Conservation (phyloP, 2,888 invertebrate species). For the Rhingia rostrata region DNA sequence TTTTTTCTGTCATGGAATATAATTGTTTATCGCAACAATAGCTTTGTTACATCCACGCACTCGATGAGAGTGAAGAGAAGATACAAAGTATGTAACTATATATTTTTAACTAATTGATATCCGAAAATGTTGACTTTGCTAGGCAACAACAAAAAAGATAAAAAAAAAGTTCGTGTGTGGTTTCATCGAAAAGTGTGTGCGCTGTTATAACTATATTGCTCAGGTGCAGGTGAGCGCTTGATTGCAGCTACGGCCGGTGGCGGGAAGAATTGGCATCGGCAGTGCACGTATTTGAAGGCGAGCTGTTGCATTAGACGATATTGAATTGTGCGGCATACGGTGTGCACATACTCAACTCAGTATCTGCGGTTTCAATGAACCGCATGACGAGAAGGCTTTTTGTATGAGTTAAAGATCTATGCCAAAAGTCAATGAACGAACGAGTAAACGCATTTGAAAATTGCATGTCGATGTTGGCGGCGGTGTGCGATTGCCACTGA, state of each 20-base stretch:
- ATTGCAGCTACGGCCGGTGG: neutral
- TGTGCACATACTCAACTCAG: conserved; percentile 33
- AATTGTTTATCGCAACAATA: conserved; percentile 64
- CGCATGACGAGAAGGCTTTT: conserved; percentile 53
- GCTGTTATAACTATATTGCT: neutral
- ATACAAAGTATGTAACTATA: conserved; percentile 12
- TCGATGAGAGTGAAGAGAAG: conserved; percentile 14
- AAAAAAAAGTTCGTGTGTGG: neutral
- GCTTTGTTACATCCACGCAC: conserved; percentile 57
- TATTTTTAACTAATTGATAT: conserved; percentile 53
- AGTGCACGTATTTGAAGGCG: conserved; percentile 49
- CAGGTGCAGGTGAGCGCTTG: conserved; percentile 14
- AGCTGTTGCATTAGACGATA: conserved; percentile 49
- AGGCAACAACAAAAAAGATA: neutral
- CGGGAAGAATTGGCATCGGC: neutral
- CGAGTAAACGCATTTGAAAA: conserved; percentile 56
- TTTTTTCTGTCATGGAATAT: conserved; percentile 40
- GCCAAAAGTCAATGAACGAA: conserved; percentile 73
- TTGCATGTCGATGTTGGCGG: conserved; percentile 42
- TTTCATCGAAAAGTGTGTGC: conserved; percentile 11
- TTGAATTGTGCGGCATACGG: conserved; percentile 40
- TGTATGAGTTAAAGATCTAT: conserved; percentile 68
- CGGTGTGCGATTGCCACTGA: neutral
- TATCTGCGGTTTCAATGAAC: conserved; percentile 63
- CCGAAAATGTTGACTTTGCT: conserved; percentile 43